Percentiles rank a stretch among this genome's conserved stretches.
phyloP scores from a whole-genome alignment of 2,797 vertebrate species.

The Spinus olivaceus region DNA sequence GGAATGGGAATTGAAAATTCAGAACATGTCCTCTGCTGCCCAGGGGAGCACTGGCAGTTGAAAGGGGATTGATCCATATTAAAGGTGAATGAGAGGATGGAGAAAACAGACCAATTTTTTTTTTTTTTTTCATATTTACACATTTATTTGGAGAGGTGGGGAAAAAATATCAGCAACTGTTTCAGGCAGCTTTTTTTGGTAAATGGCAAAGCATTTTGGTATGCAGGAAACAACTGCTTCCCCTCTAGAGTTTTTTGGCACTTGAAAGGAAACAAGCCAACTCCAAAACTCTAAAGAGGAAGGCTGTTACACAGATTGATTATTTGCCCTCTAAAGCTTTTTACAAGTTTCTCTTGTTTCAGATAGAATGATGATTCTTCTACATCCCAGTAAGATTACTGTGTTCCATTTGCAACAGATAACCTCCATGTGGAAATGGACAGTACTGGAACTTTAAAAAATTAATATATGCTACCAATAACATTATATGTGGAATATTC shows the following conservation, averaged over 20 bases:
- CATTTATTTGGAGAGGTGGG: neutral
- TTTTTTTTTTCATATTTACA: neutral
- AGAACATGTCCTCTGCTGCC: neutral
- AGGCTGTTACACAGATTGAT: slow-evolving; percentile 61
- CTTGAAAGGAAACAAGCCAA: slow-evolving; percentile 36
- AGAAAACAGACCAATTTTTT: neutral
- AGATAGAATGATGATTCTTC: neutral
- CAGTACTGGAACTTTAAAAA: neutral
- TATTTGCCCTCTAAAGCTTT: slow-evolving; percentile 28
- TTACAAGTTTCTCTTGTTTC: neutral
- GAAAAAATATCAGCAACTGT: neutral
- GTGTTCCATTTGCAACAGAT: slow-evolving; percentile 1
- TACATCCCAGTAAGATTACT: neutral
- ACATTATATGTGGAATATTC: neutral
- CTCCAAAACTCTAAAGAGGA: slow-evolving; percentile 51
- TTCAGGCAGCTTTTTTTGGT: slow-evolving; percentile 48
- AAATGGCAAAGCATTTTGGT: slow-evolving; percentile 68
- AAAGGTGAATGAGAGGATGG: neutral
- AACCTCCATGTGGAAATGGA: neutral
- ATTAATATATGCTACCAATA: neutral
- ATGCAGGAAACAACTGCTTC: slow-evolving; percentile 79
- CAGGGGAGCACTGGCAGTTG: neutral
- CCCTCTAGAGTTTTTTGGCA: slow-evolving; percentile 58
- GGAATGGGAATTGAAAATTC: neutral
- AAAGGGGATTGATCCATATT: neutral